Percentiles rank a stretch among this genome's conserved stretches.
phyloP scores from a whole-genome alignment of 2,113 vertebrate genomes.

The Pelecanus crispus region DNA sequence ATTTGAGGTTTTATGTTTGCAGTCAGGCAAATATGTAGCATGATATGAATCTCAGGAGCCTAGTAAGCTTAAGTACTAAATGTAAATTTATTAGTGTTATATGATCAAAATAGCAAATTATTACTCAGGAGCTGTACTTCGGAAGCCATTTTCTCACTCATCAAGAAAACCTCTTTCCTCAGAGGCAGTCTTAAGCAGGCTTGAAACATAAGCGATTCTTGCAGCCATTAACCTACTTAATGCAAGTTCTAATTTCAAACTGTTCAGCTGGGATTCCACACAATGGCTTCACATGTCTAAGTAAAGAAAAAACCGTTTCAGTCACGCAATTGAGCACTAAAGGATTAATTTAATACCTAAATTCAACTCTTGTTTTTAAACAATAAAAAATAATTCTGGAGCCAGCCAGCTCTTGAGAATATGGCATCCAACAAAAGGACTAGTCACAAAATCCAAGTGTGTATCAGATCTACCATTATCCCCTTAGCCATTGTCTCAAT shows the following conservation, averaged over 20 bases:
- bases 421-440: not conserved
- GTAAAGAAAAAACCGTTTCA: not conserved
- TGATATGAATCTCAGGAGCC: not conserved
- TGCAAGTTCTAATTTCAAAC: conserved; percentile 12
- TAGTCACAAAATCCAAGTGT: not conserved
- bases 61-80: not conserved
- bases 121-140: not conserved
- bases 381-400: not conserved
- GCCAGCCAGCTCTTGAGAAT: not conserved
- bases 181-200: not conserved
- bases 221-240: conserved; percentile 47
- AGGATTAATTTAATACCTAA: not conserved
- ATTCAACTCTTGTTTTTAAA: not conserved
- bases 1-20: not conserved
- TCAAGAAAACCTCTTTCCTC: not conserved
- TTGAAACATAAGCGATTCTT: not conserved
- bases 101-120: not conserved
- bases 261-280: conserved; percentile 22
- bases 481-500: not conserved
- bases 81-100: not conserved
- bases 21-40: not conserved
- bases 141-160: conserved; percentile 10
- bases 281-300: not conserved
- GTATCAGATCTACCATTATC: not conserved
- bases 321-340: not conserved